Evolutionary conservation across 2,113 vertebrate species (phyloP), one percentile per base, ranked within the genome.

Genomic region (Phocoena sinus): DNA sequence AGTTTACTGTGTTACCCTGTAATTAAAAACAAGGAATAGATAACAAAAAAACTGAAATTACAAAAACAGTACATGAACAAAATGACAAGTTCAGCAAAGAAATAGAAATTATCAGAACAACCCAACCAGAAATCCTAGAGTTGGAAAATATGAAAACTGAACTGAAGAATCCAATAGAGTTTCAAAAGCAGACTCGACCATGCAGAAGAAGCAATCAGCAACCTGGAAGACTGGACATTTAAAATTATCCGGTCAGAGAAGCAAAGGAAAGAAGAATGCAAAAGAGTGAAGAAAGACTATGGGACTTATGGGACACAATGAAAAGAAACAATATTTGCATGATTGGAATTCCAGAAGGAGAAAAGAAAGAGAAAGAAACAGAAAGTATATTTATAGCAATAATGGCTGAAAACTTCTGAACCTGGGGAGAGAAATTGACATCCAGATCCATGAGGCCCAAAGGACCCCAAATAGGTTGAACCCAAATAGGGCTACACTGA

Each of bases 1-100:
- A 98, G 98, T 98, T 99, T 85, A 98, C 95, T 81, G 95, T 84
- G 98, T 98, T 67, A 70, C 98, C 98, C 96, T 98, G 94, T 95
- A 58, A 98, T 98, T 98, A 98, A 95, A 97, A 92, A 65, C 95
- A 74, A 68, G 97, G 97, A 94, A 38, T 92, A 98, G 98, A 98
- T 98, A 98, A 98, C 96, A 26, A 62, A 62, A 62, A 58, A 58
- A 58, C 18, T 58, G 56, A 21, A 58, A 58, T 58, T 58, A 58
- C 20, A 21, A 67, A 18, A 67, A 67, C 65, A 67, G 33, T 67
- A 5, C 14, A 62, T 62, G 25, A 31, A 18, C n/a, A 62, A 82
- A 82, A 41, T 15, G 56, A 28, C 14, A 62, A 62, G 56, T 82
- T 62, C 15, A 17, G 38, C 56, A 41, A 82, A 62, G 79, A 38